Conservation (phyloP, 1,140 invertebrate genomes). For the Leptinotarsa undecemlineata region DNA sequence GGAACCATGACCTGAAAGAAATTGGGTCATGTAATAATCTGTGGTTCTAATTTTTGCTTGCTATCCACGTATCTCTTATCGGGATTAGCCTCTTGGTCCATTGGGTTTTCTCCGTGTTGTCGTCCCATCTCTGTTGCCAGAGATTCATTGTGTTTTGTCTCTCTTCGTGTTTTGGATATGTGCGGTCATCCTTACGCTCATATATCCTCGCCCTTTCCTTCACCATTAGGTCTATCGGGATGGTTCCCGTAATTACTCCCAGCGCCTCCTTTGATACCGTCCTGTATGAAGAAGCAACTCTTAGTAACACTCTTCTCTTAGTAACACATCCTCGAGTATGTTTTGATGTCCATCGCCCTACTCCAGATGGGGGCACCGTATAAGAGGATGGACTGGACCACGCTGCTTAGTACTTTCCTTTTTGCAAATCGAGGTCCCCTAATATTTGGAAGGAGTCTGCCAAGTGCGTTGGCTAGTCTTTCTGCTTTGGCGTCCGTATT, state of each 20-base stretch:
- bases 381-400: constrained; percentile 8
- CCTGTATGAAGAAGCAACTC: background rate
- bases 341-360: background rate
- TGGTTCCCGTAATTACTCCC: background rate
- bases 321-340: background rate
- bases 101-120: too few relatives aligned
- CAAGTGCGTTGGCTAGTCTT: background rate
- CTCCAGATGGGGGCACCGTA: background rate
- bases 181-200: background rate
- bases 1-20: too few relatives aligned
- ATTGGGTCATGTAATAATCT: too few relatives aligned
- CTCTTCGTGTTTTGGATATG: background rate
- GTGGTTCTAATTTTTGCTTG: too few relatives aligned
- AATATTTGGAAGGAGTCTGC: background rate
- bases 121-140: background rate
- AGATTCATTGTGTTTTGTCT: background rate
- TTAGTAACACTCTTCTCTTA: constrained; percentile 3
- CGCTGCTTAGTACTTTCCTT: background rate
- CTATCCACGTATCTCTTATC: too few relatives aligned
- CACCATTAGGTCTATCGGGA: background rate
- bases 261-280: constrained; percentile 16
- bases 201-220: too few relatives aligned
- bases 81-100: too few relatives aligned
- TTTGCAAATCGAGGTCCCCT: background rate
- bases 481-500: background rate